Conservation (phyloP, 2,888 invertebrate species). For the Trisateles emortualis region DNA sequence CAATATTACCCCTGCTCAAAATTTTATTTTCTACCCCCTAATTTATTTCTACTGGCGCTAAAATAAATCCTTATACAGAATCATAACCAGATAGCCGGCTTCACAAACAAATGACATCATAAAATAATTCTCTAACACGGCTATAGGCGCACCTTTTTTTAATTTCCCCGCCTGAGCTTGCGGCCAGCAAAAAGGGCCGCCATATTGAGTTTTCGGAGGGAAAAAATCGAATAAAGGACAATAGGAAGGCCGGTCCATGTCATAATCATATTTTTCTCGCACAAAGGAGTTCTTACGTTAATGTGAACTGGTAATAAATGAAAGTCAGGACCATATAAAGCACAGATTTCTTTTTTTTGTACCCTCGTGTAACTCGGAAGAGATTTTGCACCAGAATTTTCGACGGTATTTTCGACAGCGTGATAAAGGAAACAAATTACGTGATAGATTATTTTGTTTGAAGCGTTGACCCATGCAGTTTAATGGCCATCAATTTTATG, state of each 20-base stretch:
- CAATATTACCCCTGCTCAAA: background rate
- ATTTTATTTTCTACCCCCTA: constrained; percentile 18
- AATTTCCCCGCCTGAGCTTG: constrained; percentile 59
- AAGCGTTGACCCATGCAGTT: constrained; percentile 26
- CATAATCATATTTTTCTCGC: constrained; percentile 83
- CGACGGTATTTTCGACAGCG: constrained; percentile 33
- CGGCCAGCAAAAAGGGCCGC: constrained; percentile 57
- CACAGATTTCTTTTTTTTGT: constrained; percentile 54
- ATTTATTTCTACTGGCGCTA: background rate
- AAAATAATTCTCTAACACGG: constrained; percentile 34
- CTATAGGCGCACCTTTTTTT: constrained; percentile 49
- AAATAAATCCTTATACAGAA: constrained; percentile 15
- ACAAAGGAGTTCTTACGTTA: constrained; percentile 83
- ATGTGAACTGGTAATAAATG: constrained; percentile 80
- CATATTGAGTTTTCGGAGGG: constrained; percentile 69
- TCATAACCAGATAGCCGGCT: constrained; percentile 9
- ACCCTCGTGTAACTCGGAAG: constrained; percentile 26
- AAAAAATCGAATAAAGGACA: constrained; percentile 81
- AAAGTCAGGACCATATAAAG: constrained; percentile 72
- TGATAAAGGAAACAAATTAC: constrained; percentile 47
- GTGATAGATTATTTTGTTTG: constrained; percentile 42
- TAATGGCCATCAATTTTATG: constrained; percentile 26
- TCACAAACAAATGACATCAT: constrained; percentile 31
- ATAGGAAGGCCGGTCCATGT: constrained; percentile 74
- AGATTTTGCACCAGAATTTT: constrained; percentile 31